These are phyloP conservation scores for Dicyrtomina minuta DNA, from an alignment of 2,888 invertebrate genomes.

Conservation along the genomic window DNA sequence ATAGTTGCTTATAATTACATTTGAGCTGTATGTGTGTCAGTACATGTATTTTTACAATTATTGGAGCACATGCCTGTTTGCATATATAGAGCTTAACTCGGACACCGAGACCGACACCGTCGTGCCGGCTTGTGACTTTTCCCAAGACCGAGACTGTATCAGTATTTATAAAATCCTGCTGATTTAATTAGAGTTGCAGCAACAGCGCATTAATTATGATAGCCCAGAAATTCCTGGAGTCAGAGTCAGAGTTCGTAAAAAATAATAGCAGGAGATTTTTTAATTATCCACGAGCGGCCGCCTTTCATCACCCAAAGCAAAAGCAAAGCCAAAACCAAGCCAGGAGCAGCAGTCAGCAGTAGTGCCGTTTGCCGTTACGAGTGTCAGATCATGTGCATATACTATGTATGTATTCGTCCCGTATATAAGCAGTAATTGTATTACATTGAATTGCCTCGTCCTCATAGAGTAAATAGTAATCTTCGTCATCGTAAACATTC, in stretches of 20 bases:
- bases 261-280: slow-evolving; percentile 36
- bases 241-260: slow-evolving; percentile 15
- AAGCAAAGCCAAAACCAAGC: not conserved
- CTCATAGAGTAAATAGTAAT: too few relatives aligned
- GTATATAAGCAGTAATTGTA: not conserved
- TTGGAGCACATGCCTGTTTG: too few relatives aligned
- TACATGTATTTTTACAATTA: too few relatives aligned
- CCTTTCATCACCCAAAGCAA: slow-evolving; percentile 19
- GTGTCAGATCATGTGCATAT: not conserved
- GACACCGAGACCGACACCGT: too few relatives aligned
- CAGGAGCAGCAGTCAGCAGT: too few relatives aligned
- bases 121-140: too few relatives aligned
- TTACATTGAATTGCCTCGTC: not conserved
- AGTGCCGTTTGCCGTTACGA: not conserved
- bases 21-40: too few relatives aligned
- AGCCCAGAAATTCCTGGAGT: slow-evolving; percentile 16
- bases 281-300: slow-evolving; percentile 33
- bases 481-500: slow-evolving; percentile 22
- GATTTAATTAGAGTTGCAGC: slow-evolving; percentile 31
- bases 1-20: too few relatives aligned
- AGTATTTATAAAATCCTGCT: slow-evolving; percentile 19
- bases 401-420: too few relatives aligned
- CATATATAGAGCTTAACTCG: too few relatives aligned
- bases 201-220: slow-evolving; percentile 32
- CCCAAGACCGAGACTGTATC: not conserved